A percentile compares a stretch with the other conserved stretches of the same genome.
phyloP scores from a whole-genome alignment of 2,113 vertebrate species.

The Motacilla alba region DNA sequence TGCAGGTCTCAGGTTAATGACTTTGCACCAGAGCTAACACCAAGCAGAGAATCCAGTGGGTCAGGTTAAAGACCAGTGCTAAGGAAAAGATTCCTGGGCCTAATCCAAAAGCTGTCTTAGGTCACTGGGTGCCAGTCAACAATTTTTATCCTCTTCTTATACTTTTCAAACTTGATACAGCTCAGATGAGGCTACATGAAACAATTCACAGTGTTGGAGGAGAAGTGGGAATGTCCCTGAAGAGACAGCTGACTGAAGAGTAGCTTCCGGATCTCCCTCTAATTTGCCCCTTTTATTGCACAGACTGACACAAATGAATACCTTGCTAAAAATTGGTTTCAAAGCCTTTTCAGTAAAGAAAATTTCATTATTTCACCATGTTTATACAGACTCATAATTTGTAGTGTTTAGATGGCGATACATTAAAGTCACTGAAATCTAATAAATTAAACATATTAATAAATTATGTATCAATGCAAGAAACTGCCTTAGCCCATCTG shows the following conservation, averaged over 20 bases:
- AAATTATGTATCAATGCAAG: constrained; percentile 19
- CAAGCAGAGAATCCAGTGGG: neutral
- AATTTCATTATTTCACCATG: neutral
- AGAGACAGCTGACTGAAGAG: neutral
- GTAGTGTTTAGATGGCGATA: neutral
- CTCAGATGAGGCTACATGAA: neutral
- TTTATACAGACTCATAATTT: neutral
- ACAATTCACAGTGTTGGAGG: neutral
- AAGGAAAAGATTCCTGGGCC: neutral
- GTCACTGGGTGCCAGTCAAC: neutral
- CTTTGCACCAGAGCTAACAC: neutral
- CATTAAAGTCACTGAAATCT: neutral
- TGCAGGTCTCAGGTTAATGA: neutral
- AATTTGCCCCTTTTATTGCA: neutral
- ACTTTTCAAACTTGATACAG: neutral
- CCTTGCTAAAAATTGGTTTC: neutral
- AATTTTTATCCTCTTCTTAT: neutral
- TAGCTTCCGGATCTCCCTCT: neutral
- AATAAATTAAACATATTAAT: constrained; percentile 33
- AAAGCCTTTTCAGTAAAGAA: neutral
- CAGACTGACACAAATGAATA: neutral
- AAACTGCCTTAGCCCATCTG: neutral
- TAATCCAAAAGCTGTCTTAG: neutral
- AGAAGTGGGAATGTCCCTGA: neutral
- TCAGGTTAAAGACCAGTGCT: neutral